Conservation (phyloP, 2,888 invertebrate genomes). For the Clunio marinus region DNA sequence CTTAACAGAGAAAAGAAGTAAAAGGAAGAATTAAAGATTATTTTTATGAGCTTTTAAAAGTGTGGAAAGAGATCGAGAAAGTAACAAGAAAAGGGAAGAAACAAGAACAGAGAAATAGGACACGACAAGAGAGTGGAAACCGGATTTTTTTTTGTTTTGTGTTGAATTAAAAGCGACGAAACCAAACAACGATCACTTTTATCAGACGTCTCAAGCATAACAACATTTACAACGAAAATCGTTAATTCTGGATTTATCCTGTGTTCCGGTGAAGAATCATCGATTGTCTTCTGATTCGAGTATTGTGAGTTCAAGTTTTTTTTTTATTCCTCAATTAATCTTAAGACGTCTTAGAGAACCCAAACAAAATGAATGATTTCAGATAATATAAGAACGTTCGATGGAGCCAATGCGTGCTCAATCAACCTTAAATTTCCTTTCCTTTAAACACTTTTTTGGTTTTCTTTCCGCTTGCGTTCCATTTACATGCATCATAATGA, state of each 20-base stretch:
- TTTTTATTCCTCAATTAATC: not conserved
- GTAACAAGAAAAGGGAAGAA: slow-evolving; percentile 13
- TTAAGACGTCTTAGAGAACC: too few species aligned
- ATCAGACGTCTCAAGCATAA: not conserved
- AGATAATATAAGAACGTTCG: too few species aligned
- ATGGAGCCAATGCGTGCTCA: not conserved
- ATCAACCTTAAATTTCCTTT: slow-evolving; percentile 5
- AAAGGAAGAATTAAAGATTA: not conserved
- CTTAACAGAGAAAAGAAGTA: not conserved
- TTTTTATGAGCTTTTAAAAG: slow-evolving; percentile 2
- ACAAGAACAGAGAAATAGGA: slow-evolving; percentile 19
- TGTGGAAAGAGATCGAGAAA: not conserved
- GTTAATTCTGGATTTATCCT: slow-evolving; percentile 20
- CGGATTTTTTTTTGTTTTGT: not conserved
- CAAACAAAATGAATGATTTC: too few species aligned
- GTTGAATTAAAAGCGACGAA: not conserved
- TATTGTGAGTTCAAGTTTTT: slow-evolving; percentile 3
- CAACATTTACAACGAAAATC: not conserved
- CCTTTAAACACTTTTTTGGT: slow-evolving; percentile 10
- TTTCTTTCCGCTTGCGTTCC: not conserved
- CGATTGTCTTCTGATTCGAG: slow-evolving; percentile 21
- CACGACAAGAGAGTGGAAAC: slow-evolving; percentile 13
- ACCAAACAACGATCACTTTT: slow-evolving; percentile 11
- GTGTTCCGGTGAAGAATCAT: slow-evolving; percentile 26
- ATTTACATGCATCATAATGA: not conserved